phyloP scores from a whole-genome alignment of 2,797 vertebrate species.

The Intellagama lesueurii region DNA sequence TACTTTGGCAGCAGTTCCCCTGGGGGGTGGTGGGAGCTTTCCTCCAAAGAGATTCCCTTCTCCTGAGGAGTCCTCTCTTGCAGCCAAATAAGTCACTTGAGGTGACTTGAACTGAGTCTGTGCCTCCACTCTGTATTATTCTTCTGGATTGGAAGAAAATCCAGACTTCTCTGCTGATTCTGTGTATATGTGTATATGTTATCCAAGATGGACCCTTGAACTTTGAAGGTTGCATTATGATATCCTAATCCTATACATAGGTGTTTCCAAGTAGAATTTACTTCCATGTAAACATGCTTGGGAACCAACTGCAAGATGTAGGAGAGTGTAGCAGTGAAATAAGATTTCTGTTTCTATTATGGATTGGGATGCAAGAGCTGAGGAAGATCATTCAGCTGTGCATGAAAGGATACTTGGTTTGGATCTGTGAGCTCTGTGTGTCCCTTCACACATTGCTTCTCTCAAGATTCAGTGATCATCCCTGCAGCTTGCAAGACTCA shows the following conservation, averaged over 20 bases:
- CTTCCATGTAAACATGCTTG: neutral
- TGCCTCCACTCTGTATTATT: too few species aligned
- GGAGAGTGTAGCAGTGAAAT: neutral
- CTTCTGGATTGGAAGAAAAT: too few species aligned
- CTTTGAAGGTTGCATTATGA: neutral
- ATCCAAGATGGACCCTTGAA: neutral
- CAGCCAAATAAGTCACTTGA: too few species aligned
- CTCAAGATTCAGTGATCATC: conserved; percentile 52
- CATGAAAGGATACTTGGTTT: conserved; percentile 46
- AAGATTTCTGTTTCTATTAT: conserved; percentile 65
- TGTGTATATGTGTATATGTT: neutral
- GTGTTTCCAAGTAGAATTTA: neutral
- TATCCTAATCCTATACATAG: neutral
- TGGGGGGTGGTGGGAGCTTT: too few species aligned
- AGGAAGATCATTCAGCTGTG: conserved; percentile 73
- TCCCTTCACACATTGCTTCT: conserved; percentile 23
- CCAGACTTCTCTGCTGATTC: too few species aligned
- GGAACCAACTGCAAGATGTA: neutral
- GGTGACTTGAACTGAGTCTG: too few species aligned
- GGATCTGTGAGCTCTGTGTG: conserved; percentile 52
- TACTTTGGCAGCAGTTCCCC: too few species aligned
- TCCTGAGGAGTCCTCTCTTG: too few species aligned
- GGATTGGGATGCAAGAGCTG: conserved; percentile 73
- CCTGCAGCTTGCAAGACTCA: conserved; percentile 16
- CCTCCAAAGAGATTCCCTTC: too few species aligned